Base-by-base conservation (phyloP, 2,888 invertebrate genomes). In the Sinodicranocentrus sp. region DNA sequence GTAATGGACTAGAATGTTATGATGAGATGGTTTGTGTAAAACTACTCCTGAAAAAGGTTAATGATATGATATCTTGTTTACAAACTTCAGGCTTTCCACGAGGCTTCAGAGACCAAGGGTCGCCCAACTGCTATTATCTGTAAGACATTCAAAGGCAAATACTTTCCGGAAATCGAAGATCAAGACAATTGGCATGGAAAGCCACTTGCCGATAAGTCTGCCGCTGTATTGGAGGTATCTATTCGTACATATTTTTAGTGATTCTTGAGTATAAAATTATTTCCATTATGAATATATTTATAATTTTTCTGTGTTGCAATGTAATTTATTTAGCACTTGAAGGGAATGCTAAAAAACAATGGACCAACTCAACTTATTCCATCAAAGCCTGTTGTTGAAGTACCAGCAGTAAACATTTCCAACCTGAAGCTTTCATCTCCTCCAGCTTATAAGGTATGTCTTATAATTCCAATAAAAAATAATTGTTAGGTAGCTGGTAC, bases 131-230 rank as follows among this genome's bases (percentile, higher is more conserved):
- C 97, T 39, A 92, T 99, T 80, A 92, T 99, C 85, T 98, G 98
- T 71, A 98, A 98, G 92, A 99, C 99, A 0, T 96, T 93, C 91
- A 99, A 99, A 92, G 99, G 99, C 23, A 95, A 93, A 90, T 94
- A 94, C 89, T 97, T 97, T 92, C 94, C 95, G 54, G 94, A 94
- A 72, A 97, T 99, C 89, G 98, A 98, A 91, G 96, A 99, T 91
- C 89, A 93, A 88, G 96, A 97, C 80, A 97, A 98, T 91, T 99
- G 98, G 98, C 99, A 99, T 90, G 99, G 99, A 71, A 99, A 99
- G 91, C 95, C 99, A 0, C 91, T 99, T 82, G 98, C 97, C 0
- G 94, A 93, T 71, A 95, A 96, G 84, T 94, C 95, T 0, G 94
- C 94, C 0, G 93, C 92, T 88, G 93, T 95, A 10, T 90, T 94